These are phyloP conservation scores for Plutella xylostella DNA, from an alignment of 2,888 invertebrate genomes.

Conservation along the genomic window DNA sequence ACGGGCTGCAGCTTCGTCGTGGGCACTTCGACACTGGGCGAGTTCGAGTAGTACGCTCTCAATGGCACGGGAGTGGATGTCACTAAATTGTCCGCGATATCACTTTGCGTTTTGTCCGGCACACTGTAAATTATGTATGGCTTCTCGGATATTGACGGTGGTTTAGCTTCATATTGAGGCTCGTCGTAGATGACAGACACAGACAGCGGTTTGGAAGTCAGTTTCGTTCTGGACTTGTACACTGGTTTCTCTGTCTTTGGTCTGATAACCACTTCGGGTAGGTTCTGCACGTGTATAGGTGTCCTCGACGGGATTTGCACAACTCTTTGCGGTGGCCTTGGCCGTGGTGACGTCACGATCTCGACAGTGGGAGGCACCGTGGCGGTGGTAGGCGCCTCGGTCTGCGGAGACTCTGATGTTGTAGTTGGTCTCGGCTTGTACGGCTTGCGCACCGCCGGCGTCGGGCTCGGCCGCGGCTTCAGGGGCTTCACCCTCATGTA, in stretches of 20 bases:
- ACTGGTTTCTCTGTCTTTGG: conserved; percentile 57
- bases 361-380: conserved; percentile 51
- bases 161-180: conserved; percentile 51
- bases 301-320: conserved; percentile 46
- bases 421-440: conserved; percentile 51
- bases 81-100: conserved; percentile 45
- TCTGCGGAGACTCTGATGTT: conserved; percentile 40
- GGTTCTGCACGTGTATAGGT: conserved; percentile 52
- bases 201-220: conserved; percentile 58
- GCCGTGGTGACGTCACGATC: conserved; percentile 45
- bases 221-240: conserved; percentile 57
- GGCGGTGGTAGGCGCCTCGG: conserved; percentile 49
- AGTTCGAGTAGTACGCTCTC: conserved; percentile 70
- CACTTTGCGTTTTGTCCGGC: conserved; percentile 45
- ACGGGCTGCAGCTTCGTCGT: conserved; percentile 67
- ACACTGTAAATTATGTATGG: conserved; percentile 65
- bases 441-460: conserved; percentile 42
- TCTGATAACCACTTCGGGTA: conserved; percentile 43
- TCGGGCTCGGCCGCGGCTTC: conserved; percentile 35
- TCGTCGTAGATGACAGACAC: conserved; percentile 64
- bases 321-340: conserved; percentile 45
- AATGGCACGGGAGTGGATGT: conserved; percentile 74
- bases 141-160: conserved; percentile 53
- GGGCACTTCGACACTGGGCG: conserved; percentile 62
- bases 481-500: conserved; percentile 45